Conservation (phyloP, 2,113 vertebrate species). For the Tinamus guttatus region DNA sequence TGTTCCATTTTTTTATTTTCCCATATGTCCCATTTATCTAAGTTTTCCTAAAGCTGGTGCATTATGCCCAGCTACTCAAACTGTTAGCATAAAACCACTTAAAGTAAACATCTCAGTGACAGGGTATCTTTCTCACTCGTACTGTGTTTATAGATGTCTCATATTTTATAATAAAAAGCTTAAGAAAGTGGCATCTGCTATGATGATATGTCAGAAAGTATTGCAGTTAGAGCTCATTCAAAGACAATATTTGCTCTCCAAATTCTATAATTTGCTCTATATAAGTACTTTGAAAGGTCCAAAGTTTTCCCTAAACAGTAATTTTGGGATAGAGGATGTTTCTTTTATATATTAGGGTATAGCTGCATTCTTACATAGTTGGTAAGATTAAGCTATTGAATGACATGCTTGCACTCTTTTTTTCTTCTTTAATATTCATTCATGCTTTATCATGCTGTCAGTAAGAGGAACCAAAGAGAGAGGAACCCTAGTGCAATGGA, state of each 20-base stretch:
- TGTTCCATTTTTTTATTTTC: neutral
- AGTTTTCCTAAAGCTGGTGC: neutral
- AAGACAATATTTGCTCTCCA: neutral
- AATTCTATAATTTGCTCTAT: neutral
- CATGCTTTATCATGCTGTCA: neutral
- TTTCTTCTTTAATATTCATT: neutral
- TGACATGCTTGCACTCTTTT: rapidly evolving
- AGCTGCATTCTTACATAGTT: neutral
- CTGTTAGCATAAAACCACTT: constrained; percentile 20
- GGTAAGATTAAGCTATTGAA: neutral
- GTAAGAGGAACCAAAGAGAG: neutral
- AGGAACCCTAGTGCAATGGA: neutral
- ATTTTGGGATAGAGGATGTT: neutral
- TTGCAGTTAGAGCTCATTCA: neutral
- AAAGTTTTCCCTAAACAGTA: neutral
- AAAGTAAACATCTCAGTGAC: neutral
- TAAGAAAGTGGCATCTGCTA: neutral
- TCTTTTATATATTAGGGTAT: neutral
- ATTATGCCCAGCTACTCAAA: neutral
- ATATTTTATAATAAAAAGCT: constrained; percentile 12
- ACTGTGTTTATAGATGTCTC: neutral
- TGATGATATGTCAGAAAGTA: neutral
- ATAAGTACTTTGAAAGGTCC: neutral
- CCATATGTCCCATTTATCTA: neutral
- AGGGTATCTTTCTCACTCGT: neutral